Base-by-base conservation (phyloP, 2,888 invertebrate genomes). In the Epistrophella euchroma region DNA sequence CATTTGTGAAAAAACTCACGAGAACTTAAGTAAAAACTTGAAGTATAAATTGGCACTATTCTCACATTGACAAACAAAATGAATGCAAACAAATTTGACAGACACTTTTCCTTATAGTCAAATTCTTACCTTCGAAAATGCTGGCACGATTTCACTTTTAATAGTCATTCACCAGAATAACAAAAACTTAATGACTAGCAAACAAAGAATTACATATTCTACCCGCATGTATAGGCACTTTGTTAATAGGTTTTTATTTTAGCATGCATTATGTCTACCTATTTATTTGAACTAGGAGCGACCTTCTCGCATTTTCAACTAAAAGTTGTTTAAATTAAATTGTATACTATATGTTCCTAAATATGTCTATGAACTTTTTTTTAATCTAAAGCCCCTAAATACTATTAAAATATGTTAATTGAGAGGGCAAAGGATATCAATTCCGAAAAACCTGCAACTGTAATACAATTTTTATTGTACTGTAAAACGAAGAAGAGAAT, bases 111-210 rank as follows among this genome's bases (percentile, higher is more conserved):
- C 75, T 71, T 70, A 80, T 60, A 75, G 62, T 45, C 17, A 7
- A 56, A 64, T 72, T 71, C 43, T 82, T 56, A 82, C 81, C 81
- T 82, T 82, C 71, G 40, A 22, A 35, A 50, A 71, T 25, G 76
- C 28, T 58, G 64, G 76, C 81, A 76, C 81, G 81, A 76, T 76
- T 76, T 82, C 81, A 76, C 71, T 76, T 76, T 76, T 71, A 71
- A 76, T 70, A 70, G 43, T 50, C 52, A 75, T 60, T 70, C 60
- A 32, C 22, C 40, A 40, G 45, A 76, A 60, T 25, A 60, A 62
- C 37, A 71, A 47, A 32, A 15, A 47, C 7, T 5, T 22, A 55
- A 56, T 75, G 75, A 75, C 75, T 50, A 64, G 56, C 47, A 22
- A 40, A 72, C 45, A 55, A 47, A 50, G 32, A 66, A 82, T 82